Evolutionary conservation across 2,113 vertebrate species (phyloP).

Genomic region (Hylia prasina): DNA sequence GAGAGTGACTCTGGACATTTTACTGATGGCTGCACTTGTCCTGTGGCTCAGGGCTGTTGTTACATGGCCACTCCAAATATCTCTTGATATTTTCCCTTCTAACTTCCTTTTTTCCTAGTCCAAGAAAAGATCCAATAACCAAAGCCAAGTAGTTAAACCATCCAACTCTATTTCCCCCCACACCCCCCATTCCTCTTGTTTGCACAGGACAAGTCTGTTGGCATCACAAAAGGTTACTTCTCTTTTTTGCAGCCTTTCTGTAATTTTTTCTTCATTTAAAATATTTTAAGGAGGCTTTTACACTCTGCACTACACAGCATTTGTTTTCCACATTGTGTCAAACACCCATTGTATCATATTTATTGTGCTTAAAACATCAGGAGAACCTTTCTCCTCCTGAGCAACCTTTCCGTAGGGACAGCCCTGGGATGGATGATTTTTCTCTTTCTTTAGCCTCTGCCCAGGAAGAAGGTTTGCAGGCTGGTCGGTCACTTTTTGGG

Average conservation of each 20-base stretch:
- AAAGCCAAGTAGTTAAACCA: background rate
- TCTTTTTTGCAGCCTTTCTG: background rate
- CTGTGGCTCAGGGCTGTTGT: background rate
- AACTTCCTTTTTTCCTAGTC: background rate
- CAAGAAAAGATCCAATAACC: background rate
- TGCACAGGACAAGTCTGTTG: background rate
- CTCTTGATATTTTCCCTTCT: background rate
- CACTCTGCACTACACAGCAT: background rate
- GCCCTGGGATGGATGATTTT: background rate
- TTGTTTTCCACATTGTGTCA: background rate
- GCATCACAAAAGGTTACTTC: background rate
- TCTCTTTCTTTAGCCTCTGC: background rate
- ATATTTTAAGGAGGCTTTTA: background rate
- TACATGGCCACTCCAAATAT: background rate
- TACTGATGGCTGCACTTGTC: background rate
- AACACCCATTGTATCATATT: rapidly evolving
- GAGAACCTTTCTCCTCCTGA: background rate
- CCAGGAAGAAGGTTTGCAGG: background rate
- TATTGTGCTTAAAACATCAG: background rate
- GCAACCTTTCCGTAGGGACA: background rate
- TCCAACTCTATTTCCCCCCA: background rate
- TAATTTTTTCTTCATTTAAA: background rate
- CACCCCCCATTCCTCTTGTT: background rate
- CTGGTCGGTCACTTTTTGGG: background rate
- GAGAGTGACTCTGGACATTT: background rate